phyloP scores from a whole-genome alignment of 2,888 invertebrate species.

The Diaperis boleti region DNA sequence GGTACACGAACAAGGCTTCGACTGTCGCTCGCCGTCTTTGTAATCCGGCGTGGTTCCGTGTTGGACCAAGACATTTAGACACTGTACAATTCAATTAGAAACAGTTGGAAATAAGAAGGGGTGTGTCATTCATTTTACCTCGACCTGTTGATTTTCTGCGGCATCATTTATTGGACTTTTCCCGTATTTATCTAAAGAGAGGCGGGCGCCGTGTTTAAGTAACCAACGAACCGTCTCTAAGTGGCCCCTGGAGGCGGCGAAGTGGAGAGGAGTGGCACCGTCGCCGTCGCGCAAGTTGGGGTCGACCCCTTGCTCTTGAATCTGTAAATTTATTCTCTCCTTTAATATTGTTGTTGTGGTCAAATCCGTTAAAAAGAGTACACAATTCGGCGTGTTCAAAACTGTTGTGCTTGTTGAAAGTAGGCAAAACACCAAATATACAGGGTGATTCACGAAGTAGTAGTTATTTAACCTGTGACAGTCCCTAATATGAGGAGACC shows the following conservation, averaged over 20 bases:
- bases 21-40: slow-evolving; percentile 66
- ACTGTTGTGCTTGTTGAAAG: too few species aligned
- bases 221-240: slow-evolving; percentile 86
- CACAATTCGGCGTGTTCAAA: too few species aligned
- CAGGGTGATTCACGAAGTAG: too few species aligned
- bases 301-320: slow-evolving; percentile 86
- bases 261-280: slow-evolving; percentile 90
- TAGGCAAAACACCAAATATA: too few species aligned
- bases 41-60: slow-evolving; percentile 81
- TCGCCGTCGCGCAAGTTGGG: slow-evolving; percentile 89
- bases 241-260: slow-evolving; percentile 89
- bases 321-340: slow-evolving; percentile 65
- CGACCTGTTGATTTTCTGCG: slow-evolving; percentile 89
- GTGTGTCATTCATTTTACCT: slow-evolving; percentile 70
- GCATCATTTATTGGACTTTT: slow-evolving; percentile 94
- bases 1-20: slow-evolving; percentile 65
- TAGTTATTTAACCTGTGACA: too few species aligned
- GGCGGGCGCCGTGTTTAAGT: slow-evolving; percentile 83
- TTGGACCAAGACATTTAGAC: slow-evolving; percentile 83
- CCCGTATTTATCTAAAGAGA: slow-evolving; percentile 86
- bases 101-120: slow-evolving; percentile 12
- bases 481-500: too few species aligned
- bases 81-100: slow-evolving; percentile 68
- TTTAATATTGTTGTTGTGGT: slow-evolving; percentile 4
- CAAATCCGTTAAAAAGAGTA: too few species aligned